phyloP scores from a whole-genome alignment of 2,888 invertebrate genomes.

The Xanthorhoe spadicearia region DNA sequence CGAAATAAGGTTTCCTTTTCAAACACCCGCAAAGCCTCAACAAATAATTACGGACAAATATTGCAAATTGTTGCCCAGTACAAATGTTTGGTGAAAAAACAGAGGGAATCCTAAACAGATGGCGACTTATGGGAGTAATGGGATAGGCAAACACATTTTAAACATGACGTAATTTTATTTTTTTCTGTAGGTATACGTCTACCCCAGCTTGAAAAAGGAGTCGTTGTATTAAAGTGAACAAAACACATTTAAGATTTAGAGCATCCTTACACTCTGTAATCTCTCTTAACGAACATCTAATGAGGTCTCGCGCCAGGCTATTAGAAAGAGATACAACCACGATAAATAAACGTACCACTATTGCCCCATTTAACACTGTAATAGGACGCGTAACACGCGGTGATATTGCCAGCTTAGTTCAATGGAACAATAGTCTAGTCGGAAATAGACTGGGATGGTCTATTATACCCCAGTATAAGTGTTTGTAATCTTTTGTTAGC shows the following conservation, averaged over 20 bases:
- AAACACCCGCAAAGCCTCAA: conserved; percentile 20
- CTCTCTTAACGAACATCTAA: conserved; percentile 58
- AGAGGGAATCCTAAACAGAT: conserved; percentile 7
- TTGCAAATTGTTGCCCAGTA: conserved; percentile 10
- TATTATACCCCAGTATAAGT: not conserved
- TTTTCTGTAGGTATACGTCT: no score
- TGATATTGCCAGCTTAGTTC: conserved; percentile 7
- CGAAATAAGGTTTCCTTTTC: conserved; percentile 15
- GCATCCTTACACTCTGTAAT: conserved; percentile 1
- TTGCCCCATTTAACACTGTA: conserved; percentile 24
- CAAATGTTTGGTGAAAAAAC: conserved; percentile 15
- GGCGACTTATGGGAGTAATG: conserved; percentile 8
- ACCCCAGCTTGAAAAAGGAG: no score
- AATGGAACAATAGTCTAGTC: conserved; percentile 1
- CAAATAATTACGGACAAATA: conserved; percentile 22
- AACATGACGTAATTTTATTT: no score
- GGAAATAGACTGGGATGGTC: not conserved
- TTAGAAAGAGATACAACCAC: conserved; percentile 26
- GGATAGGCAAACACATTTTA: conserved; percentile 4
- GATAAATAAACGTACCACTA: conserved; percentile 30
- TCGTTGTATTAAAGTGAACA: no score
- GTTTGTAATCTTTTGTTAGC: not conserved
- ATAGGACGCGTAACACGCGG: conserved; percentile 20
- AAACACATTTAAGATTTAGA: not conserved
- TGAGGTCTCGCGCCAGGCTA: conserved; percentile 43